A percentile compares a stretch with the other conserved stretches of the same genome.
phyloP scores from a whole-genome alignment of 2,113 vertebrate genomes.

The Cephalopholis sonnerati region DNA sequence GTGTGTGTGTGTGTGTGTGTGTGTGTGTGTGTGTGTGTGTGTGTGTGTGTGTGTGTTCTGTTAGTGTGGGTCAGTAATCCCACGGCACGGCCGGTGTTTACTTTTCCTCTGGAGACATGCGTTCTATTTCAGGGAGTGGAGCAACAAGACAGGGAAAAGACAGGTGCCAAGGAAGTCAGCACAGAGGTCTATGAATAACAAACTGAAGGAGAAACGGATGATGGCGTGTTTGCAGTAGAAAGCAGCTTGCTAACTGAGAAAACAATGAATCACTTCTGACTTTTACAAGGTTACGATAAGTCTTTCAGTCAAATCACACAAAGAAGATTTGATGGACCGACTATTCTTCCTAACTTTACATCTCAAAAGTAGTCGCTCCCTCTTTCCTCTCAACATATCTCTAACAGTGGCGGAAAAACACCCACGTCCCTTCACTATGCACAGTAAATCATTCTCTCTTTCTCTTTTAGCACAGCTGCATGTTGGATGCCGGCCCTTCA shows the following conservation, averaged over 20 bases:
- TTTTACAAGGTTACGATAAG: not conserved
- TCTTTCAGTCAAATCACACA: constrained; percentile 14
- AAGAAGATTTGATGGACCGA: constrained; percentile 2
- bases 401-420: constrained; percentile 37
- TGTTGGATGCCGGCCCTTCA: constrained; percentile 54
- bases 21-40: constrained; percentile 11
- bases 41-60: constrained; percentile 17
- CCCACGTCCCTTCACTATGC: constrained; percentile 32
- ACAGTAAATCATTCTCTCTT: constrained; percentile 60
- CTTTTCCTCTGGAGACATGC: constrained; percentile 77
- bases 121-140: constrained; percentile 80
- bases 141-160: constrained; percentile 74
- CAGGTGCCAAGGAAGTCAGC: constrained; percentile 83
- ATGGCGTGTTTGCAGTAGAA: constrained; percentile 32
- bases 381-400: constrained; percentile 41
- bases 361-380: constrained; percentile 19
- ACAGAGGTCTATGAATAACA: constrained; percentile 76
- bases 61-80: constrained; percentile 67
- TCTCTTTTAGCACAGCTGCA: constrained; percentile 64
- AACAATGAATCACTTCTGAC: constrained; percentile 30
- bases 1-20: constrained; percentile 20
- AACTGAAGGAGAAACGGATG: constrained; percentile 60
- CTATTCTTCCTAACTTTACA: constrained; percentile 5
- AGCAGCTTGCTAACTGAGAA: constrained; percentile 10
- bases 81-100: constrained; percentile 76